A percentile compares a stretch with the other conserved stretches of the same genome.
Evolutionary conservation across 2,113 vertebrate genomes (phyloP).

Genomic region (Passer montanus): DNA sequence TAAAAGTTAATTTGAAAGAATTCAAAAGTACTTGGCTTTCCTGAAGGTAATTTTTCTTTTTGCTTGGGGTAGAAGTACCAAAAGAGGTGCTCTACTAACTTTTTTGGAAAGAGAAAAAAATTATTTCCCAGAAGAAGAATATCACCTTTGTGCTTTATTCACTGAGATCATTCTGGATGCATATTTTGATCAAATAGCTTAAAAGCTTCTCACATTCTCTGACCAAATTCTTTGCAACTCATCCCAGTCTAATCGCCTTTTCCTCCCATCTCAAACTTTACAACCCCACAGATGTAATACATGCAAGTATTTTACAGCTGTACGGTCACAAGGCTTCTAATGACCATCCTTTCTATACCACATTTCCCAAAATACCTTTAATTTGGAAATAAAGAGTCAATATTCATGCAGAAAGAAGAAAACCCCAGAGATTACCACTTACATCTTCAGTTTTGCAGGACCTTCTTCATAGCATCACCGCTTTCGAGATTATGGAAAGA

Average conservation of each 20-base stretch:
- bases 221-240: not conserved
- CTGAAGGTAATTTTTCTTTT: not conserved
- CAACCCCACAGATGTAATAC: rapidly evolving
- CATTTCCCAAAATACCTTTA: not conserved
- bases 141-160: not conserved
- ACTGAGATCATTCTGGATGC: not conserved
- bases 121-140: not conserved
- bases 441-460: not conserved
- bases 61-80: not conserved
- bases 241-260: not conserved
- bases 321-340: not conserved
- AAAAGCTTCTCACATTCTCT: not conserved
- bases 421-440: not conserved
- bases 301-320: not conserved
- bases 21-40: not conserved
- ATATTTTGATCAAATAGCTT: not conserved
- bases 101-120: not conserved
- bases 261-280: not conserved
- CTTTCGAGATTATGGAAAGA: not conserved
- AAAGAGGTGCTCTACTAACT: not conserved
- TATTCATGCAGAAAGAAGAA: not conserved
- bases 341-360: not conserved
- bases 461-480: not conserved
- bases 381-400: not conserved
- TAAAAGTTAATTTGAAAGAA: not conserved